phyloP scores from a whole-genome alignment of 2,113 vertebrate genomes.

The Semicossyphus pulcher region DNA sequence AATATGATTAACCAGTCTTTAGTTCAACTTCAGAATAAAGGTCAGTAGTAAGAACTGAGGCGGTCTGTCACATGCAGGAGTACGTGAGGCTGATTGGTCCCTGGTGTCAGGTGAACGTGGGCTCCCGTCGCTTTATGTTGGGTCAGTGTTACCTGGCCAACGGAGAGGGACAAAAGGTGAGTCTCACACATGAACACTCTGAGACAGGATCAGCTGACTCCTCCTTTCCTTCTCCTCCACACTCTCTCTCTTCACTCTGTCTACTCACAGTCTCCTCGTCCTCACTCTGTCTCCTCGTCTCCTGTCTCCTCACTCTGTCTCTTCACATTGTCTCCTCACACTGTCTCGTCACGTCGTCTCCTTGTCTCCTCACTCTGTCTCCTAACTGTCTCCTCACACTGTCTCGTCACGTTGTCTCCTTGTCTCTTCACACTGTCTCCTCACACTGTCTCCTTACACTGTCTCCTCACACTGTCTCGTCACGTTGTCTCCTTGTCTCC shows the following conservation, averaged over 20 bases:
- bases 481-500: background rate
- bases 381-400: background rate
- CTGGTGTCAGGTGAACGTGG: constrained; percentile 95
- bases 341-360: no score
- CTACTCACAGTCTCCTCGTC: background rate
- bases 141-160: constrained; percentile 93
- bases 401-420: background rate
- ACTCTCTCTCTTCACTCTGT: no score
- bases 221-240: background rate
- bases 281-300: background rate
- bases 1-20: no score
- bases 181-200: background rate
- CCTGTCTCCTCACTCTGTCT: no score
- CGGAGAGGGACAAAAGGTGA: constrained; percentile 94
- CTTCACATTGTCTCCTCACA: no score
- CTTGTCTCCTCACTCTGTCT: no score
- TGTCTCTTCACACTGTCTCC: no score
- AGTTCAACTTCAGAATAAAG: no score
- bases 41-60: no score
- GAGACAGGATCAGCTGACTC: background rate
- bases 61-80: constrained; percentile 87
- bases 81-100: constrained; percentile 91
- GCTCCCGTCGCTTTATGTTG: constrained; percentile 94
- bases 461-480: background rate
- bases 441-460: background rate